These are phyloP conservation scores for Drosophila mulleri DNA, from an alignment of 2,888 invertebrate genomes.

Conservation along the genomic window DNA sequence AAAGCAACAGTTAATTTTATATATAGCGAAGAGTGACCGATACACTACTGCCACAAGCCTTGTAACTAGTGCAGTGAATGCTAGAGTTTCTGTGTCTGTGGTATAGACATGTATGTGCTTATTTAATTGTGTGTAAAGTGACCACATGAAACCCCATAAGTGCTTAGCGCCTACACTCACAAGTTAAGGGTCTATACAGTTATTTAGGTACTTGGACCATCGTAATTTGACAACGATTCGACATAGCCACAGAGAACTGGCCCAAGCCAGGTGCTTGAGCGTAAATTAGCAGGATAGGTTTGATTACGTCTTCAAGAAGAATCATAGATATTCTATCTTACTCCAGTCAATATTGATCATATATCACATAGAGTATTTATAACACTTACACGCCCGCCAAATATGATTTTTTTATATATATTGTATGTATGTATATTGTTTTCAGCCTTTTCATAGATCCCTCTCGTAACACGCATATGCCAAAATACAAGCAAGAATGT, in stretches of 20 bases:
- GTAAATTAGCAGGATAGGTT: neutral
- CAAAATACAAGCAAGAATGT: too few species aligned
- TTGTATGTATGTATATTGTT: too few species aligned
- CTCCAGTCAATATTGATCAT: too few species aligned
- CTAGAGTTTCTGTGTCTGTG: constrained; percentile 5
- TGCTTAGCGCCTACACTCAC: neutral
- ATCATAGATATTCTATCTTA: neutral
- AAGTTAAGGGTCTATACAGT: neutral
- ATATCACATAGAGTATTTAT: neutral
- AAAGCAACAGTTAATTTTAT: neutral
- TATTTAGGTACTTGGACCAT: neutral
- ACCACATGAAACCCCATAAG: constrained; percentile 11
- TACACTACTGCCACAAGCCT: neutral
- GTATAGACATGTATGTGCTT: neutral
- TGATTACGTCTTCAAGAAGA: neutral
- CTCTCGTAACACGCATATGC: too few species aligned
- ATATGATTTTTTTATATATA: too few species aligned
- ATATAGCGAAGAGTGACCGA: neutral
- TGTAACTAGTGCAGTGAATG: neutral
- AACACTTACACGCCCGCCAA: rapidly evolving
- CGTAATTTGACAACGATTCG: neutral
- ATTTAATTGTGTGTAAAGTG: neutral
- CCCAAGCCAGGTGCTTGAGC: too few species aligned
- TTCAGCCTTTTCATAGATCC: too few species aligned
- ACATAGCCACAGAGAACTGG: neutral